Base-by-base conservation (phyloP, 2,797 vertebrate genomes). In the Allobates femoralis region DNA sequence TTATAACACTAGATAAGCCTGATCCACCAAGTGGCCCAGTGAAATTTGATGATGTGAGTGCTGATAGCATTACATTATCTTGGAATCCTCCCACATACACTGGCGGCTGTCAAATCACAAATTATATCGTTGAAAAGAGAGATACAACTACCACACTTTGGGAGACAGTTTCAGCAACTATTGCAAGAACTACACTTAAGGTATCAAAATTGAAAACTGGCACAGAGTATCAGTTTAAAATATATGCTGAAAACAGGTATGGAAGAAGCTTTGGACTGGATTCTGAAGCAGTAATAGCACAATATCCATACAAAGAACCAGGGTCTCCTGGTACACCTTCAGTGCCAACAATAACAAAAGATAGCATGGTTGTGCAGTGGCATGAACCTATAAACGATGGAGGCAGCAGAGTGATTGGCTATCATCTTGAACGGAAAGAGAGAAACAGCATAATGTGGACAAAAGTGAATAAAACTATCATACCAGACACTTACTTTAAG, bases 361-460 rank as follows among this genome's bases (percentile, higher is more conserved):
- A 99, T 83, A 95, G 97, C 88, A 99, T 99, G 94, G 88, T 97
- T 16, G 92, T 99, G 81, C 97, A 99, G 79, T 99, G 98, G 98
- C 96, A 99, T 89, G 98, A 99, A 88, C 98, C 98, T 85, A 94
- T 99, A 88, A 92, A 94, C 90, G 98, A 99, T 90, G 98, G 98
- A 90, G 98, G 98, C 87, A 99, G 96, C 89, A 90, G 89, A 87
- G 91, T 99, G 90, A 92, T 99, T 91, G 98, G 98, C 85, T 99
- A 99, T 83, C 98, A 99, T 91, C 95, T 99, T 89, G 98, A 99
- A 92, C 96, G 95, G 87, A 99, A 99, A 90, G 98, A 99, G 92
- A 98, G 97, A 92, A 99, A 99, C 89, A 99, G 98, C 86, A 99
- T 99, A 91, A 94, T 99, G 18, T 99, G 98, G 98, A 93, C 97